phyloP scores from a whole-genome alignment of 2,797 vertebrate genomes.

The Avahi laniger region DNA sequence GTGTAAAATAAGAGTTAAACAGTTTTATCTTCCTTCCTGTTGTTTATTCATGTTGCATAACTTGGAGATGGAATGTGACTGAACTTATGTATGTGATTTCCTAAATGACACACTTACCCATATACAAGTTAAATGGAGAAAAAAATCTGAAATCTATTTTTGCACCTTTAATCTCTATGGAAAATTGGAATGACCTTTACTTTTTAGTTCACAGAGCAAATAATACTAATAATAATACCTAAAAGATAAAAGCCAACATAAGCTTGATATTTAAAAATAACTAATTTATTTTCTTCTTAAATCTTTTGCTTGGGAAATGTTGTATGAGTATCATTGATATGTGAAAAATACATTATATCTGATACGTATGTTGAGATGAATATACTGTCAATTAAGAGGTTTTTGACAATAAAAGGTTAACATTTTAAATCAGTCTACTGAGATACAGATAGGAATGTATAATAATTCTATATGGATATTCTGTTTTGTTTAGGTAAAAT shows the following conservation, averaged over 20 bases:
- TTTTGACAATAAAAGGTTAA: slow-evolving; percentile 39
- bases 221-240: slow-evolving; percentile 9
- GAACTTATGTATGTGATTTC: slow-evolving; percentile 44
- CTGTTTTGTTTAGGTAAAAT: slow-evolving; percentile 91
- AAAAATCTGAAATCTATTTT: slow-evolving; percentile 19
- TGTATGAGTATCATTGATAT: not conserved
- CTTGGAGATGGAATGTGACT: slow-evolving; percentile 43
- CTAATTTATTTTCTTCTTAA: slow-evolving; percentile 50
- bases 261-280: slow-evolving; percentile 61
- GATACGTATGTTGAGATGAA: not conserved
- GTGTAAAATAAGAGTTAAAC: slow-evolving; percentile 36
- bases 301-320: slow-evolving; percentile 34
- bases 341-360: slow-evolving; percentile 36
- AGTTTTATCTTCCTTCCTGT: slow-evolving; percentile 40
- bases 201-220: slow-evolving; percentile 52
- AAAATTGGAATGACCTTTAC: slow-evolving; percentile 29
- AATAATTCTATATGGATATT: slow-evolving; percentile 47
- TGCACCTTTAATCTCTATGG: not conserved
- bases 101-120: not conserved
- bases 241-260: not conserved
- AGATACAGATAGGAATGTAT: slow-evolving; percentile 1
- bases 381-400: slow-evolving; percentile 5
- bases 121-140: slow-evolving; percentile 25
- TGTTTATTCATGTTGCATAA: slow-evolving; percentile 46
- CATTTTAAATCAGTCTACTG: slow-evolving; percentile 52